Base-by-base conservation (phyloP, 2,888 invertebrate species). In the Stenurella melanura region DNA sequence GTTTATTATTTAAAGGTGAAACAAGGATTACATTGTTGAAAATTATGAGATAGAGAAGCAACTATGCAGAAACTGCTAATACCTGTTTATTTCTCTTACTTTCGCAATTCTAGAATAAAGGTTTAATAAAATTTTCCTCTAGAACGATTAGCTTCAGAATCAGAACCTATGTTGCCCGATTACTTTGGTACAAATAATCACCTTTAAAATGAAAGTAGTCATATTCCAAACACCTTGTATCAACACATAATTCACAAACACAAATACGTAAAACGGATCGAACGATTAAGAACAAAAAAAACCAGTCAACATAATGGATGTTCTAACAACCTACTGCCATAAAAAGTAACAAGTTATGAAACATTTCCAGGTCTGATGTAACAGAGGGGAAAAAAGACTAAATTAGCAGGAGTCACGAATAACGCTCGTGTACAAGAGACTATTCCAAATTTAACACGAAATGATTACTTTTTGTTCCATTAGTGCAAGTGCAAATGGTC, bases 261-360 rank as follows among this genome's bases (percentile, higher is more conserved):
- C 15, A 42, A 42, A 42, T 42, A 42, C 42, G 42, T 42, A 42
- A 11, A 42, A 42, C 12, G 42, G 12, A 42, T 1, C 12, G 42
- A 42, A 42, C 7, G 42, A 42, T 42, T 15, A 42, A 11, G 42
- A 42, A 42, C 42, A 12, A 42, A 42, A 42, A 42, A 42, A 42
- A 42, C 0, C 21, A 1, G 42, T 12, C 42, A 42, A 12, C 42
- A 11, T 42, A 42, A 42, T 42, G 42, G 12, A 42, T 42, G 42
- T 42, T 42, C 42, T 42, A 42, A 42, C 42, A 42, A 42, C 42
- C 42, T 42, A 12, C 42, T 42, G 42, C 42, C 42, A 42, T 42
- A 42, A 42, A 42, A 42, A 42, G 42, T 42, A 42, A 42, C 42
- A 42, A 42, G 42, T 42, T 42, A 42, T 42, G 42, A 42, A 42